phyloP scores from a whole-genome alignment of 1,140 invertebrate species.

The Euwallacea similis region DNA sequence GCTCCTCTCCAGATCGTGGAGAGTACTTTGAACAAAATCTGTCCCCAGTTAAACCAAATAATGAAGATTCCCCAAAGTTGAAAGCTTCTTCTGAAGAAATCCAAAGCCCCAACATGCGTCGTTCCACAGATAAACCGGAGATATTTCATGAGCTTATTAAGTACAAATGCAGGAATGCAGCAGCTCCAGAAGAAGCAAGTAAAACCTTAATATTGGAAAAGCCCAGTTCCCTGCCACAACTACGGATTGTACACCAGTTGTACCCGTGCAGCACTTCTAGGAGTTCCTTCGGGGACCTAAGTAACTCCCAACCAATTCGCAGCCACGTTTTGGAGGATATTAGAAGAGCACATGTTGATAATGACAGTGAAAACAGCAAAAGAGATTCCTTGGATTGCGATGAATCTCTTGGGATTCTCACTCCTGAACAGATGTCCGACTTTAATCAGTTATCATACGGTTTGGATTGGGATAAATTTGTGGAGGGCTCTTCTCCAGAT shows the following conservation, averaged over 20 bases:
- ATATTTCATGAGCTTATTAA: too few species aligned
- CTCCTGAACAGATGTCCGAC: constrained; percentile 83
- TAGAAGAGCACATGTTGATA: constrained; percentile 8
- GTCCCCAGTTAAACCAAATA: constrained; percentile 51
- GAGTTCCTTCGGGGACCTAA: constrained; percentile 8
- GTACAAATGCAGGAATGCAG: too few species aligned
- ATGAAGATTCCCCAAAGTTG: constrained; percentile 36
- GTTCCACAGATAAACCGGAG: too few species aligned
- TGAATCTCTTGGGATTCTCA: constrained; percentile 81
- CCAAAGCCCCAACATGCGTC: constrained; percentile 42
- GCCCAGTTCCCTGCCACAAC: constrained; percentile 39
- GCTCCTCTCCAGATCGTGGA: constrained; percentile 71
- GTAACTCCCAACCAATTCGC: constrained; percentile 16
- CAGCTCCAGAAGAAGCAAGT: too few species aligned
- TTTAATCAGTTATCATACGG: constrained; percentile 47
- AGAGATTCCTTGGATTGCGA: constrained; percentile 54
- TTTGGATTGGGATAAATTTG: constrained; percentile 64
- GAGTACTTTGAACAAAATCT: constrained; percentile 66
- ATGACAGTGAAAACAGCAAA: constrained; percentile 40
- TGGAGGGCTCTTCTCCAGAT: constrained; percentile 82
- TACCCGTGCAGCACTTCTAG: background rate
- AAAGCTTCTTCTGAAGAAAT: constrained; percentile 36
- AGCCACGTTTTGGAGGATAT: constrained; percentile 24
- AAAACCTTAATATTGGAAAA: constrained; percentile 16
- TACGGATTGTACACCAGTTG: constrained; percentile 11